phyloP scores from a whole-genome alignment of 2,888 invertebrate genomes.

The Philhelius pedissequus region DNA sequence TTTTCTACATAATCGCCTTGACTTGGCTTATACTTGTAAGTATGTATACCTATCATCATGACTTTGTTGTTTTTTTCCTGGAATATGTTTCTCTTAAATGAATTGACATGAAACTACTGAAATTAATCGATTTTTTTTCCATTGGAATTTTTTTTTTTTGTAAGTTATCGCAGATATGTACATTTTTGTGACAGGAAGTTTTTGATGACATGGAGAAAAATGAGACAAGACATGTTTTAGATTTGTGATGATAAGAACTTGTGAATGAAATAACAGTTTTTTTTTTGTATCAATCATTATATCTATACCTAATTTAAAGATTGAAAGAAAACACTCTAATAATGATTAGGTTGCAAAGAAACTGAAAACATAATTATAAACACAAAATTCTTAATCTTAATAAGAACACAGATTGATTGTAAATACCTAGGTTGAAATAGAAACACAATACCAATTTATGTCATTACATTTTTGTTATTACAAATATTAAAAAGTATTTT shows the following conservation, averaged over 20 bases:
- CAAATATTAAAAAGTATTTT: too few relatives aligned
- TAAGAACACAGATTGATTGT: too few relatives aligned
- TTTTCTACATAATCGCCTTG: conserved; percentile 28
- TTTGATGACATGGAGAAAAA: background rate
- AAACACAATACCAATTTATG: too few relatives aligned
- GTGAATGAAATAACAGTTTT: background rate
- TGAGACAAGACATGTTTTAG: background rate
- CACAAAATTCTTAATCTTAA: too few relatives aligned
- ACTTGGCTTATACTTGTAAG: background rate
- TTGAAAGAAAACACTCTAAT: background rate
- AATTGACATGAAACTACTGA: conserved; percentile 55
- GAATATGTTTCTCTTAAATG: conserved; percentile 29
- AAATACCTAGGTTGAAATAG: too few relatives aligned
- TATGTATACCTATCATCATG: conserved; percentile 13
- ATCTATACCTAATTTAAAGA: too few relatives aligned
- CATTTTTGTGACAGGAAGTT: conserved; percentile 11
- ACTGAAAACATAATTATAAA: too few relatives aligned
- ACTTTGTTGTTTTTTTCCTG: background rate
- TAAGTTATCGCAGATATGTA: background rate
- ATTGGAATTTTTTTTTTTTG: background rate
- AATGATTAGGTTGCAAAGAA: too few relatives aligned
- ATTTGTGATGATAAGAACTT: background rate
- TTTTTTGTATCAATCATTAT: background rate
- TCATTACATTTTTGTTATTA: too few relatives aligned
- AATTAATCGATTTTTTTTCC: conserved; percentile 4